phyloP scores from a whole-genome alignment of 53 echinoderm and acorn worm genomes.

The Paracentrotus lividus region DNA sequence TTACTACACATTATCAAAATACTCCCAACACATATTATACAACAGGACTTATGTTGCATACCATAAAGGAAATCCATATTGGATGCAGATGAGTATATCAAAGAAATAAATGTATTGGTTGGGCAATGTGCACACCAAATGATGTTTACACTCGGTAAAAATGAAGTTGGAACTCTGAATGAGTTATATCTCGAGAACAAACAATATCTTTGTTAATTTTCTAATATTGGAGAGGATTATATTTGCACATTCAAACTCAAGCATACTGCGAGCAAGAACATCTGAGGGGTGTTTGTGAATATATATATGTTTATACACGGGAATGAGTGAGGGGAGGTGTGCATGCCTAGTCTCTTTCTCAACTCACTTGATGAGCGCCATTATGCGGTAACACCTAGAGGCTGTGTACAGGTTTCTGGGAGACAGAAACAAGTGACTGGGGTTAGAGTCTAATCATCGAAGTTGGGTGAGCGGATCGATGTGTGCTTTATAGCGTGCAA shows the following conservation, averaged over 20 bases:
- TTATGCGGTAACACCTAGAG: constrained; percentile 82
- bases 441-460: constrained; percentile 44
- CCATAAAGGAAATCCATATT: background rate
- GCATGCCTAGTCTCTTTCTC: constrained; percentile 62
- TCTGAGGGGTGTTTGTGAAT: constrained; percentile 12
- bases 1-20: background rate
- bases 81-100: background rate
- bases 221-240: constrained; percentile 4
- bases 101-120: background rate
- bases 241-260: constrained; percentile 35
- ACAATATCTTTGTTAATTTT: background rate
- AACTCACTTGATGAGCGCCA: constrained; percentile 84
- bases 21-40: background rate
- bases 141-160: background rate
- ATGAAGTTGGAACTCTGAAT: background rate
- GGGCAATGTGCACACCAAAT: background rate
- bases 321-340: background rate
- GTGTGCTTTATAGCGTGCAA: constrained; percentile 29
- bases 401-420: constrained; percentile 70
- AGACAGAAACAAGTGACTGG: constrained; percentile 64
- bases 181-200: background rate
- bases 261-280: background rate
- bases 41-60: constrained; percentile 26
- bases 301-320: constrained; percentile 11
- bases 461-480: constrained; percentile 8